Conservation (phyloP, 2,888 invertebrate species). For the Scaptomyza reducta region DNA sequence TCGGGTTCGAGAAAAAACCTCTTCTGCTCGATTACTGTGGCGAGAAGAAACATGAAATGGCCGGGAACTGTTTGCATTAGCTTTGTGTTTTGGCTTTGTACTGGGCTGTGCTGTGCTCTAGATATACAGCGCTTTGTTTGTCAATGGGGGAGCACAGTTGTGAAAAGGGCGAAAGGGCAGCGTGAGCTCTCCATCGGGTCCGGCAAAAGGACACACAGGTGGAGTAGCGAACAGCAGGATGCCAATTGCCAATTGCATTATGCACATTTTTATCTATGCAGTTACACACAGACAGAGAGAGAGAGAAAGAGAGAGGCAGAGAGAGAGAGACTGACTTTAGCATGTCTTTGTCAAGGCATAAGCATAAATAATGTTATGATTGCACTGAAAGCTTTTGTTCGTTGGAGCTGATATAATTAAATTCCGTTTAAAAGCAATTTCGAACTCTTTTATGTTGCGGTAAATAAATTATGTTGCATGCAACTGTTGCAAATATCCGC, state of each 20-base stretch:
- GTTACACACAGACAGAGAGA: too few species aligned
- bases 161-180: background rate
- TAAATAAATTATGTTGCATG: too few species aligned
- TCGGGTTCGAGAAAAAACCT: too few species aligned
- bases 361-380: background rate
- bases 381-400: background rate
- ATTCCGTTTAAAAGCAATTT: too few species aligned
- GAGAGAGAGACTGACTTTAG: background rate
- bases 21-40: too few species aligned
- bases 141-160: conserved; percentile 5
- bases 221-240: background rate
- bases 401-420: background rate
- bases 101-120: conserved; percentile 7
- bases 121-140: conserved; percentile 9
- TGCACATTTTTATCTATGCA: background rate
- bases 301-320: too few species aligned
- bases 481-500: too few species aligned
- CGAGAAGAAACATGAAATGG: conserved; percentile 10
- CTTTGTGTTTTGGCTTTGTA: conserved; percentile 13
- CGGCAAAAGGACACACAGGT: conserved; percentile 6
- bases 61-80: conserved; percentile 6
- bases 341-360: background rate
- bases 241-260: conserved; percentile 1
- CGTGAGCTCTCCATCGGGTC: background rate
- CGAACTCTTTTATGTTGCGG: too few species aligned